phyloP scores from a whole-genome alignment of 1,140 invertebrate species.

The Prorops nasuta region DNA sequence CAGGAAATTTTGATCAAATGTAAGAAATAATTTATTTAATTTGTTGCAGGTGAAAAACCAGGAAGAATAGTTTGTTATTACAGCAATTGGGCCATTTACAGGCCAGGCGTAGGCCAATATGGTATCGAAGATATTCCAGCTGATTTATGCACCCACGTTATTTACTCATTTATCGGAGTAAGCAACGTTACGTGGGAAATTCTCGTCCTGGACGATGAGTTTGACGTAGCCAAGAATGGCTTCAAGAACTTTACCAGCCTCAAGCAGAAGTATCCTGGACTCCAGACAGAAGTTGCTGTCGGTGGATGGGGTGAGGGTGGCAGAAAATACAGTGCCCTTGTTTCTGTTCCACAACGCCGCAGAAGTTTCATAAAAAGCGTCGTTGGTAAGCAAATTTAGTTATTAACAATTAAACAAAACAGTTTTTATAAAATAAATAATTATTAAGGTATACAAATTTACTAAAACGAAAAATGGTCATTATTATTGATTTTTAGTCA shows the following conservation, averaged over 20 bases:
- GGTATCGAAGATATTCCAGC: slow-evolving; percentile 79
- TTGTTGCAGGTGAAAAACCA: slow-evolving; percentile 30
- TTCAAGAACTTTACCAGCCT: slow-evolving; percentile 81
- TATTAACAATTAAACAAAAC: not conserved
- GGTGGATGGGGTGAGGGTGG: slow-evolving; percentile 88
- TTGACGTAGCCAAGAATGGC: slow-evolving; percentile 74
- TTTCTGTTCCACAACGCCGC: slow-evolving; percentile 65
- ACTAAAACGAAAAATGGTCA: too few species aligned
- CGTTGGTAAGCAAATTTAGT: slow-evolving; percentile 62
- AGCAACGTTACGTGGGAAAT: slow-evolving; percentile 75
- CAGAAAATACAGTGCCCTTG: slow-evolving; percentile 79
- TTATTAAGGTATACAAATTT: too few species aligned
- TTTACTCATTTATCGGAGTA: slow-evolving; percentile 89
- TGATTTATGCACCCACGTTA: slow-evolving; percentile 80
- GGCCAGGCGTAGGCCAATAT: slow-evolving; percentile 78
- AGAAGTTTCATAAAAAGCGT: slow-evolving; percentile 74
- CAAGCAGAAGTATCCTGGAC: slow-evolving; percentile 66
- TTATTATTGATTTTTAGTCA: too few species aligned
- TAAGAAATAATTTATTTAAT: not conserved
- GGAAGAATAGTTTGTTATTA: slow-evolving; percentile 83
- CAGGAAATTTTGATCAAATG: too few species aligned
- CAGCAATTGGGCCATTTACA: slow-evolving; percentile 89
- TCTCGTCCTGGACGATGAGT: slow-evolving; percentile 76
- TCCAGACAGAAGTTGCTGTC: slow-evolving; percentile 79
- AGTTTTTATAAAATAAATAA: slow-evolving; percentile 1